Evolutionary conservation across 2,113 vertebrate genomes (phyloP).

Genomic region (Marcusenius ussheri): DNA sequence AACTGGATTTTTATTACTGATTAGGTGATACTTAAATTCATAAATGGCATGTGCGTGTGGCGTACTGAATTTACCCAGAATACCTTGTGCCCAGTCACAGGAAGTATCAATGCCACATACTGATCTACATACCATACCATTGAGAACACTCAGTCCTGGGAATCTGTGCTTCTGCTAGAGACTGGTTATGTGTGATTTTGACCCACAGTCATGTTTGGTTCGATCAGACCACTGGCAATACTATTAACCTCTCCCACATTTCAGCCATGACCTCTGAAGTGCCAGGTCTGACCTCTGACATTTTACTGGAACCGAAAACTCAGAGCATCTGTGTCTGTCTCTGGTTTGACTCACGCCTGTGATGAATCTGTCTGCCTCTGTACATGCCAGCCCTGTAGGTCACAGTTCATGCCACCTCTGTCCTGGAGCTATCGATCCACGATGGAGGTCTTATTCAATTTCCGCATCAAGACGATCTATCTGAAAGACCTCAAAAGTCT

Average conservation of each 20-base stretch:
- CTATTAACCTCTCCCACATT: slow-evolving; percentile 32
- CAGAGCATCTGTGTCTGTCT: slow-evolving; percentile 42
- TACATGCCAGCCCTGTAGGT: slow-evolving; percentile 45
- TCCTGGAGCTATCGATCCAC: slow-evolving; percentile 38
- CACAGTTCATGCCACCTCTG: background rate
- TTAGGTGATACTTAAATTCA: background rate
- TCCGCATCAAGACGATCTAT: background rate
- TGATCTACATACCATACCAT: background rate
- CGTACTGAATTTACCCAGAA: background rate
- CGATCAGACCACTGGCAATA: background rate
- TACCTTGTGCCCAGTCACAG: background rate
- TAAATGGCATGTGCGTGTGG: background rate
- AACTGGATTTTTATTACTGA: background rate
- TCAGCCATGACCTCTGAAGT: slow-evolving; percentile 52
- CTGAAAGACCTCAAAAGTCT: background rate
- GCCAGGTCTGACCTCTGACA: slow-evolving; percentile 50
- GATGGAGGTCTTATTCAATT: background rate
- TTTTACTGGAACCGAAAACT: slow-evolving; percentile 33
- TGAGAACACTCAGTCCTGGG: background rate
- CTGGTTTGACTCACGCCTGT: slow-evolving; percentile 46
- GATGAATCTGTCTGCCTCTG: slow-evolving; percentile 51
- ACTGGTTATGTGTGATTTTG: background rate
- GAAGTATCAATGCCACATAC: background rate
- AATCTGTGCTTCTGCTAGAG: background rate
- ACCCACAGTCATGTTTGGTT: background rate